Conservation (phyloP, 2,888 invertebrate genomes). For the Stenurella melanura region DNA sequence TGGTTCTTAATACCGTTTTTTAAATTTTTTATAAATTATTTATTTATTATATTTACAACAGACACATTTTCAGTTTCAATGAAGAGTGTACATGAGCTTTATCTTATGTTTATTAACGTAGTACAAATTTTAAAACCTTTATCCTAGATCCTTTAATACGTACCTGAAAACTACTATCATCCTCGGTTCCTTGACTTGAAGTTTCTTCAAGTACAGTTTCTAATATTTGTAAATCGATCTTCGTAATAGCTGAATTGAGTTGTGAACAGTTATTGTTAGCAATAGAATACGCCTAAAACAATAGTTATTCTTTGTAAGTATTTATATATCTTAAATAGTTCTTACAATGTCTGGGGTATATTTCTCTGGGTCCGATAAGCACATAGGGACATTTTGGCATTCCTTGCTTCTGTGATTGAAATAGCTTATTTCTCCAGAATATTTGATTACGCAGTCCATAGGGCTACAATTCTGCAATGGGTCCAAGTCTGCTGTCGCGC, state of each 20-base stretch:
- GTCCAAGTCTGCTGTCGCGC: conserved; percentile 72
- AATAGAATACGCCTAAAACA: conserved; percentile 69
- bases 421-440: conserved; percentile 74
- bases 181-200: neutral
- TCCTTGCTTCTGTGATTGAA: conserved; percentile 70
- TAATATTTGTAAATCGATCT: conserved; percentile 63
- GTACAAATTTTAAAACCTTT: too few species aligned
- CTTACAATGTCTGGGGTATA: conserved; percentile 45
- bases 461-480: conserved; percentile 74
- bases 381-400: conserved; percentile 70
- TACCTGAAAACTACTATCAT: conserved; percentile 34
- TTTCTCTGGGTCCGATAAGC: conserved; percentile 64
- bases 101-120: too few species aligned
- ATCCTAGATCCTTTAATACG: neutral
- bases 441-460: conserved; percentile 76
- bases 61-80: too few species aligned
- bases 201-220: conserved; percentile 53
- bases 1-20: too few species aligned
- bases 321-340: neutral
- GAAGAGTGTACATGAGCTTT: too few species aligned
- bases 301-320: conserved; percentile 10
- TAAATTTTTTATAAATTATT: too few species aligned
- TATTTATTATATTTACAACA: too few species aligned
- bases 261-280: conserved; percentile 71
- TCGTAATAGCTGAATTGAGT: conserved; percentile 67